A percentile compares a stretch with the other conserved stretches of the same genome.
Conservation (phyloP, 2,797 vertebrate genomes). For the Oryzias dopingdopingensis region DNA sequence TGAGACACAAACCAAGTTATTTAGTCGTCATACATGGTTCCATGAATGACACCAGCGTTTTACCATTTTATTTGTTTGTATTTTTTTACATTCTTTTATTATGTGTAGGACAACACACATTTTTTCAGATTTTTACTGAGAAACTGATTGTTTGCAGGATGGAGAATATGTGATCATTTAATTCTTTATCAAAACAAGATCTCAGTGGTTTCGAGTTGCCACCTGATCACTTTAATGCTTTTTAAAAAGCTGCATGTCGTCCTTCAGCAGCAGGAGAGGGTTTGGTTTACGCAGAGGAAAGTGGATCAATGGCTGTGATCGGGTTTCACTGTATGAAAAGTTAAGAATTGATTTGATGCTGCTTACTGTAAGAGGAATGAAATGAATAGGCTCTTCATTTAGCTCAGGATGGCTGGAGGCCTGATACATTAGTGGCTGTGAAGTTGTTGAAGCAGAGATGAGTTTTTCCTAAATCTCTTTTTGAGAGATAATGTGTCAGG, state of each 20-base stretch:
- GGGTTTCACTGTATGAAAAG: constrained; percentile 51
- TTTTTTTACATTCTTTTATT: too few relatives aligned
- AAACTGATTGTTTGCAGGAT: too few relatives aligned
- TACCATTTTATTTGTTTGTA: too few relatives aligned
- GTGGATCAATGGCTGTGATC: constrained; percentile 55
- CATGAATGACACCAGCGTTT: too few relatives aligned
- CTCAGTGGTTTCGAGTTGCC: neutral
- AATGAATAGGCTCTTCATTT: constrained; percentile 62
- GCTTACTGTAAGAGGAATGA: constrained; percentile 59
- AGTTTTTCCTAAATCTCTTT: too few relatives aligned
- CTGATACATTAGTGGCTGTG: constrained; percentile 10
- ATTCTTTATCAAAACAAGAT: too few relatives aligned
- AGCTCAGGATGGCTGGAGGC: constrained; percentile 29
- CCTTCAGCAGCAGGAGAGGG: constrained; percentile 11
- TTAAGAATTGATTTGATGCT: constrained; percentile 56
- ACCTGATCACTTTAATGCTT: constrained; percentile 4
- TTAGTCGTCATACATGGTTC: too few relatives aligned
- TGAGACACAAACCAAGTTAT: too few relatives aligned
- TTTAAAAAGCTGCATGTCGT: neutral
- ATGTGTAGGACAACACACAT: too few relatives aligned
- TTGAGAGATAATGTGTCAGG: too few relatives aligned
- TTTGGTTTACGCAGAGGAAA: constrained; percentile 31
- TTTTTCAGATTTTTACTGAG: too few relatives aligned
- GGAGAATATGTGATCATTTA: too few relatives aligned
- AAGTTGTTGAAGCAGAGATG: neutral